Evolutionary conservation across 2,113 vertebrate species (phyloP).

Genomic region (Xerus inauris): DNA sequence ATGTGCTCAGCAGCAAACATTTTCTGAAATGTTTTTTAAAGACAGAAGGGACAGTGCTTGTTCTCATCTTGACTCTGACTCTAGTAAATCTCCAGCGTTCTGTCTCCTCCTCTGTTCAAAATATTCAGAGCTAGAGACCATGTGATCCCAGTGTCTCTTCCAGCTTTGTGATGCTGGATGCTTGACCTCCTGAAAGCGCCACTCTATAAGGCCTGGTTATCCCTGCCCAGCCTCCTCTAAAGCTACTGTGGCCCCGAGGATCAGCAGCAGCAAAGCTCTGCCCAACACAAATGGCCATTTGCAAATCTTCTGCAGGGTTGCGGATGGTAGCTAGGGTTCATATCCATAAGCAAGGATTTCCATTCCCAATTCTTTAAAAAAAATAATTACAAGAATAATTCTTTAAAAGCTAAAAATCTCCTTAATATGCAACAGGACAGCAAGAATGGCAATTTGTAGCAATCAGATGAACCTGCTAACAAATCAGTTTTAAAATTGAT

Average conservation of each 20-base stretch:
- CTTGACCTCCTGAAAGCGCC: not conserved
- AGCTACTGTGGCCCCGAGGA: not conserved
- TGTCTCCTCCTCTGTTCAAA: not conserved
- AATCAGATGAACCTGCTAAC: not conserved
- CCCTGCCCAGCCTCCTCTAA: not conserved
- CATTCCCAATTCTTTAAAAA: not conserved
- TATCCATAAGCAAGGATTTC: not conserved
- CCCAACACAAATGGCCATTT: not conserved
- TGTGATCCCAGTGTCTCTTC: not conserved
- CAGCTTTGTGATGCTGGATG: not conserved
- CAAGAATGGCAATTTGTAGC: not conserved
- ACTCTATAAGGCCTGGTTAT: rapidly evolving
- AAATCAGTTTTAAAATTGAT: constrained; percentile 17
- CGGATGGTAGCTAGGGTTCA: not conserved
- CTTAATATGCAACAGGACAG: not conserved
- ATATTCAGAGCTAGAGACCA: not conserved
- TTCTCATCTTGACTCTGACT: not conserved
- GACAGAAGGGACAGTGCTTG: not conserved
- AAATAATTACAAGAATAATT: no score
- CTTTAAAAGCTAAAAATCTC: not conserved
- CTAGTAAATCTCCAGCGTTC: not conserved
- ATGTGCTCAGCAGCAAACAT: not conserved
- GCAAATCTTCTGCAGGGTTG: not conserved
- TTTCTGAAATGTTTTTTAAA: not conserved
- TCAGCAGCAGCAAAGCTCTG: not conserved